A percentile compares a stretch with the other conserved stretches of the same genome.
Conservation (phyloP, 64 coral and sea anemone genomes). For the Montipora capricornis region DNA sequence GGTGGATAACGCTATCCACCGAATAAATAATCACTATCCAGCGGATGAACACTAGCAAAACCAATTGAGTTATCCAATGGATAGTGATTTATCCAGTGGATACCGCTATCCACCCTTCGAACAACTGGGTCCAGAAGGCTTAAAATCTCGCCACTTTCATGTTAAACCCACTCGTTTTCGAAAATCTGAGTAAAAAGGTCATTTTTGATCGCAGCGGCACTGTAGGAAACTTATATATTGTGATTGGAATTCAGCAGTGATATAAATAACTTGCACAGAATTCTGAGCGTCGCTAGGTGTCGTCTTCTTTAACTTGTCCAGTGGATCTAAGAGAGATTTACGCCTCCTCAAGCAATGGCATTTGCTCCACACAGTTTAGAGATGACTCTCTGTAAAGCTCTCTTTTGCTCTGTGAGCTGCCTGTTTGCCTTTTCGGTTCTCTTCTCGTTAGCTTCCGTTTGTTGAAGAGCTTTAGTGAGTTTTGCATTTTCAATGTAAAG, state of each 20-base stretch:
- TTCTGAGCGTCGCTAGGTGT: background rate
- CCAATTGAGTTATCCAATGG: too few species aligned
- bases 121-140: too few species aligned
- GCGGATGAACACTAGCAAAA: too few species aligned
- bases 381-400: constrained; percentile 95
- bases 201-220: too few species aligned
- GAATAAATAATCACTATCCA: too few species aligned
- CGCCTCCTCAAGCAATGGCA: constrained; percentile 77
- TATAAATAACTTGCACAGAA: background rate
- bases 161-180: too few species aligned
- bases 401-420: constrained; percentile 95
- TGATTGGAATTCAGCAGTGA: background rate
- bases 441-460: constrained; percentile 94
- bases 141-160: too few species aligned
- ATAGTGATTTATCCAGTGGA: too few species aligned
- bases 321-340: background rate
- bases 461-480: constrained; percentile 89
- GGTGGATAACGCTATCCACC: too few species aligned
- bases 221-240: too few species aligned
- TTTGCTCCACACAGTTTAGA: constrained; percentile 99
- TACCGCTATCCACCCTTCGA: too few species aligned
- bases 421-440: constrained; percentile 91
- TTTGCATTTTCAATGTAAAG: constrained; percentile 98
- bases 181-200: too few species aligned
- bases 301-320: background rate